Evolutionary conservation across 1,140 invertebrate genomes (phyloP).

Genomic region (Drosophila takahashii): DNA sequence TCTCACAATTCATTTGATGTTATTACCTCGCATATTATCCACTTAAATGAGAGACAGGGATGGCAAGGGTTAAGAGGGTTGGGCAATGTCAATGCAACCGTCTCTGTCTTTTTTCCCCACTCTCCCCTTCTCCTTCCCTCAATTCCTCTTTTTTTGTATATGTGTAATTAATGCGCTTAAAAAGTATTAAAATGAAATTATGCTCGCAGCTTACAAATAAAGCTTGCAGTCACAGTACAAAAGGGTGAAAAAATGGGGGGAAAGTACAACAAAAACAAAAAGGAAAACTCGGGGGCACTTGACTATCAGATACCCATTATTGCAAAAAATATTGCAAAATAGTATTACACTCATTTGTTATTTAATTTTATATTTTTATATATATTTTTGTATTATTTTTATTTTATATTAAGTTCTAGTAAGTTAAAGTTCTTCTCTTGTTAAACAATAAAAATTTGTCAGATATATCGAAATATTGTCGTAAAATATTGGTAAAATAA

Average conservation of each 20-base stretch:
- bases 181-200: constrained; percentile 62
- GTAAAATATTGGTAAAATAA: no score
- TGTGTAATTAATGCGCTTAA: constrained; percentile 60
- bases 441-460: no score
- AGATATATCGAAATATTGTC: no score
- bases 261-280: background rate
- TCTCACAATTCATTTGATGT: constrained; percentile 32
- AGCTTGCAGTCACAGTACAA: constrained; percentile 30
- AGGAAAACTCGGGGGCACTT: background rate
- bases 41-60: constrained; percentile 32
- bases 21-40: constrained; percentile 43
- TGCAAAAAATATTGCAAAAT: no score
- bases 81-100: constrained; percentile 24
- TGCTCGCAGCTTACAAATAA: constrained; percentile 54
- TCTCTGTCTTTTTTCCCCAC: background rate
- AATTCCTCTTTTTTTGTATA: background rate
- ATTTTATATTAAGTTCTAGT: no score
- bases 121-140: background rate
- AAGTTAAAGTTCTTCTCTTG: no score
- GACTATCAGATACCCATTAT: no score
- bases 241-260: background rate
- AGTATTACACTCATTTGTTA: no score
- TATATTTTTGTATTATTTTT: no score
- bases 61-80: constrained; percentile 2
- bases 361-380: no score